Evolutionary conservation across 92 coral and sea anemone genomes (phyloP).

Genomic region (Actinostola sp.): DNA sequence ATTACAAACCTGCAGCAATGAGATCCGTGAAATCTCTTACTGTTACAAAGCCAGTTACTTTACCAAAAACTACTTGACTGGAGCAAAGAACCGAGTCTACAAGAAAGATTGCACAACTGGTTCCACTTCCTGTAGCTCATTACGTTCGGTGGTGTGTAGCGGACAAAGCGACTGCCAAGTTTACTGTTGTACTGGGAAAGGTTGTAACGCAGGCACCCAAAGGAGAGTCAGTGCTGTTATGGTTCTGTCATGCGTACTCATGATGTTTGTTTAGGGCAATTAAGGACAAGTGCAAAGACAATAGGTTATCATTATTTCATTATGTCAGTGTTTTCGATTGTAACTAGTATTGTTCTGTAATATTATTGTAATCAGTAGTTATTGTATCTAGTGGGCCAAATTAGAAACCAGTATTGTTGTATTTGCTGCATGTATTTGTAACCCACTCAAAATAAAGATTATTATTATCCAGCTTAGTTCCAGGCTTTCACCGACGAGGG

Average conservation of each 20-base stretch:
- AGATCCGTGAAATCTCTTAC: neutral
- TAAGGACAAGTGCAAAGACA: too few species aligned
- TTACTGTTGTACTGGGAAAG: neutral
- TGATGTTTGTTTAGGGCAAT: too few species aligned
- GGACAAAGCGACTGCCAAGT: constrained; percentile 3
- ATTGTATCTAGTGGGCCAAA: too few species aligned
- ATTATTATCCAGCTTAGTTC: too few species aligned
- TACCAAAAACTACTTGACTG: neutral
- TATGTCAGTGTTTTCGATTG: too few species aligned
- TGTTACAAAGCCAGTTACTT: constrained; percentile 15
- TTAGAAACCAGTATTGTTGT: too few species aligned
- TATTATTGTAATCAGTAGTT: too few species aligned
- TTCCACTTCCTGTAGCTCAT: neutral
- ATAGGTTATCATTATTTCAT: too few species aligned
- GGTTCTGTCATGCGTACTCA: neutral
- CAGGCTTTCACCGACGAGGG: too few species aligned
- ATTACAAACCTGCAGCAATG: neutral
- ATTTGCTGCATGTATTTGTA: too few species aligned
- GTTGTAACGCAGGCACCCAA: neutral
- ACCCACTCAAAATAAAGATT: too few species aligned
- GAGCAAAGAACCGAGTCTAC: neutral
- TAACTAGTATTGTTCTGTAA: too few species aligned
- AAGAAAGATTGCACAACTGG: constrained; percentile 1
- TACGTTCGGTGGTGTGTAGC: constrained; percentile 6
- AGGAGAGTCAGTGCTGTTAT: neutral